These are phyloP conservation scores for Tortrix viridana DNA, from an alignment of 2,888 invertebrate genomes.

Conservation along the genomic window DNA sequence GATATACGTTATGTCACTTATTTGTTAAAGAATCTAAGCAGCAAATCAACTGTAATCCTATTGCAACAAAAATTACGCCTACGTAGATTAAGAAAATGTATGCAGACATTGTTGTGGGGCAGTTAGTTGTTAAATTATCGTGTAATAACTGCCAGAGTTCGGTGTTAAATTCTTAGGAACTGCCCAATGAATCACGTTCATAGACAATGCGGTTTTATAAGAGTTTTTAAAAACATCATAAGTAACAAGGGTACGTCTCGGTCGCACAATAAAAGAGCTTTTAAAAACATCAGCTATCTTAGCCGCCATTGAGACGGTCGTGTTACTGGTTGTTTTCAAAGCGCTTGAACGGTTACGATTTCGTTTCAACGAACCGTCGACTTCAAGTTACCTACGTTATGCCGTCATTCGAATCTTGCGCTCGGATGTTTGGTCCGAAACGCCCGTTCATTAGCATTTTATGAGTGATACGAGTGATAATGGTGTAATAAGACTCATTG, in stretches of 20 bases:
- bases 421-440: constrained; percentile 83
- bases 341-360: constrained; percentile 77
- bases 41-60: constrained; percentile 26
- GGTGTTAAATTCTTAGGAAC: constrained; percentile 50
- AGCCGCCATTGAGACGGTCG: constrained; percentile 69
- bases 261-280: constrained; percentile 80
- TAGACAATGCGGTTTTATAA: constrained; percentile 57
- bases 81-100: constrained; percentile 26
- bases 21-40: constrained; percentile 25
- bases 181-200: constrained; percentile 54
- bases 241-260: constrained; percentile 43
- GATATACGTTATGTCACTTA: constrained; percentile 22
- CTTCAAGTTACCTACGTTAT: constrained; percentile 79
- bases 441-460: constrained; percentile 83
- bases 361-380: constrained; percentile 80
- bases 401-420: constrained; percentile 82
- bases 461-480: constrained; percentile 83
- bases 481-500: constrained; percentile 82
- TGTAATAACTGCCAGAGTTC: constrained; percentile 41
- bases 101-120: constrained; percentile 27
- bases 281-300: constrained; percentile 78
- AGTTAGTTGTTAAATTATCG: constrained; percentile 37
- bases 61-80: constrained; percentile 16
- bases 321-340: constrained; percentile 82
- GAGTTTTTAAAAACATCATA: constrained; percentile 67